A percentile compares a stretch with the other conserved stretches of the same genome.
These are phyloP conservation scores for Drosophila villosipedis DNA, from an alignment of 2,888 invertebrate species.

Conservation along the genomic window DNA sequence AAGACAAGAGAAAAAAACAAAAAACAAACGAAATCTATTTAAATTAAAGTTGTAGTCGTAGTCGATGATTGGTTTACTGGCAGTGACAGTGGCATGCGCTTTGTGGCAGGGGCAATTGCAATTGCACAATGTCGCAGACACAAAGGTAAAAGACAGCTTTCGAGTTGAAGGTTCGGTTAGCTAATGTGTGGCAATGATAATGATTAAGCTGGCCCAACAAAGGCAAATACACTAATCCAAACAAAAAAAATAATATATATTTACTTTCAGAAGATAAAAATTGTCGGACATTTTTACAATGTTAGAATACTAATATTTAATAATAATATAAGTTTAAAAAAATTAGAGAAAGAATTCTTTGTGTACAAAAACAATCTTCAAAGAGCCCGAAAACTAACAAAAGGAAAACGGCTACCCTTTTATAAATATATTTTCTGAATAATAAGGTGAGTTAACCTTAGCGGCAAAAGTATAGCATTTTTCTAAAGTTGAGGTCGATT, in stretches of 20 bases:
- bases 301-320: not conserved
- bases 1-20: slow-evolving; percentile 26
- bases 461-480: not conserved
- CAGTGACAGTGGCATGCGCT: slow-evolving; percentile 23
- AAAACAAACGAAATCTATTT: slow-evolving; percentile 68
- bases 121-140: slow-evolving; percentile 43
- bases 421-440: not conserved
- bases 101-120: slow-evolving; percentile 44
- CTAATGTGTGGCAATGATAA: slow-evolving; percentile 76
- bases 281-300: not conserved
- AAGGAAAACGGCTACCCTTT: not conserved
- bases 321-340: not conserved
- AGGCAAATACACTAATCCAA: slow-evolving; percentile 20
- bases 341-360: not conserved
- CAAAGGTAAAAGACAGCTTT: slow-evolving; percentile 67
- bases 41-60: slow-evolving; percentile 47
- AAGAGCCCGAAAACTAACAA: not conserved
- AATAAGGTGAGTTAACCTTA: too few species aligned
- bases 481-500: not conserved
- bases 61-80: slow-evolving; percentile 42
- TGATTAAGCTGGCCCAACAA: slow-evolving; percentile 71
- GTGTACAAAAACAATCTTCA: not conserved
- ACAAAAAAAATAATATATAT: not conserved
- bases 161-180: slow-evolving; percentile 65
- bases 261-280: not conserved